Evolutionary conservation across 2,113 vertebrate species (phyloP).

Genomic region (Hippocampus abdominalis): DNA sequence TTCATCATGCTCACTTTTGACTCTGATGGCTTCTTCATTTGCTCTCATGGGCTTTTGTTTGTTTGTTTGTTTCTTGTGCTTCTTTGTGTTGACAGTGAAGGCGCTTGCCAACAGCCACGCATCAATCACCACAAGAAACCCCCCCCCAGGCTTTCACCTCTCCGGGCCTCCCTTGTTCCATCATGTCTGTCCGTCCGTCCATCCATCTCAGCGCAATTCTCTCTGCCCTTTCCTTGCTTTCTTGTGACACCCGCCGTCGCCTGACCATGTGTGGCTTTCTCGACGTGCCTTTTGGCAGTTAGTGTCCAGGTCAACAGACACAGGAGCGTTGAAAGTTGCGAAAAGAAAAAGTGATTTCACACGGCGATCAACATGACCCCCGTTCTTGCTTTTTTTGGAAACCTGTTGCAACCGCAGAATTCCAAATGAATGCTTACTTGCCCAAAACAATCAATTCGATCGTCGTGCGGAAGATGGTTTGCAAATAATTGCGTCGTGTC

Average conservation of each 20-base stretch:
- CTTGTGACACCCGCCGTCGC: slow-evolving; percentile 21
- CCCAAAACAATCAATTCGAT: too few relatives aligned
- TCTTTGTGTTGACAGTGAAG: slow-evolving; percentile 73
- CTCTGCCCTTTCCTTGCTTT: slow-evolving; percentile 24
- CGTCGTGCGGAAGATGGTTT: too few relatives aligned
- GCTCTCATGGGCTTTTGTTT: slow-evolving; percentile 46
- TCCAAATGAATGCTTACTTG: too few relatives aligned
- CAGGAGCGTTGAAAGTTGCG: background rate
- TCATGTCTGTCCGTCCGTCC: slow-evolving; percentile 52
- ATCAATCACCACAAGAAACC: slow-evolving; percentile 54
- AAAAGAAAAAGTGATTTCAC: too few relatives aligned
- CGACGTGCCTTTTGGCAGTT: slow-evolving; percentile 18
- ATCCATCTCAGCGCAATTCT: slow-evolving; percentile 29
- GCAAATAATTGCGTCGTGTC: too few relatives aligned
- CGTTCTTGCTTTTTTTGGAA: too few relatives aligned
- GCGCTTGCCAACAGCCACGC: slow-evolving; percentile 66
- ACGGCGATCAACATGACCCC: too few relatives aligned
- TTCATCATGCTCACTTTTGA: slow-evolving; percentile 41
- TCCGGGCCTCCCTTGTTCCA: slow-evolving; percentile 49
- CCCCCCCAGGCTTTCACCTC: slow-evolving; percentile 44
- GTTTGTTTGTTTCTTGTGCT: slow-evolving; percentile 46
- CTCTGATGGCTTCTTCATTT: slow-evolving; percentile 53
- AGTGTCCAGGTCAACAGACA: slow-evolving; percentile 2
- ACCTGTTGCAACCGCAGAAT: too few relatives aligned
- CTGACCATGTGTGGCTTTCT: slow-evolving; percentile 28